Base-by-base conservation (phyloP, 2,113 vertebrate species). In the Ploceus nigricollis region DNA sequence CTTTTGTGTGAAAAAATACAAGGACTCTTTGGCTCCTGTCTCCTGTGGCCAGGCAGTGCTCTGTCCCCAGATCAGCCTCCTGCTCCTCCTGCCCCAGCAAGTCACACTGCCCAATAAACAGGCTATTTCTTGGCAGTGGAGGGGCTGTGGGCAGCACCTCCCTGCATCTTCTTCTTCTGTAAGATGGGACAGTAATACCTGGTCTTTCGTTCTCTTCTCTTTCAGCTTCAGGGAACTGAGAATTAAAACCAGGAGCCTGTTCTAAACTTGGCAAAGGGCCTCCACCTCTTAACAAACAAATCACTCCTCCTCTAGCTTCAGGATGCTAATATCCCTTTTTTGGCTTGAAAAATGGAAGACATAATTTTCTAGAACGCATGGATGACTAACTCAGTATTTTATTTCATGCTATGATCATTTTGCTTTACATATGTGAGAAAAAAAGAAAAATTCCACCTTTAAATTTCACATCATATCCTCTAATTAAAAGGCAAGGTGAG, bases 1-100 rank as follows among this genome's bases (percentile, higher is more conserved):
- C 82, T 88, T 85, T 76, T 88, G 66, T 93, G 79, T 50, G 60
- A 25, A 66, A 50, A 93, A 81, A 69, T 76, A 24, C 28, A 15
- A 18, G 57, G 54, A 28, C 11, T 8, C 30, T 25, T 61, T 42
- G 30, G 35, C 35, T 85, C n/a, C 28, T 1, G 4, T 37, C 21
- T 47, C 20, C 44, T 48, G 75, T 65, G 77, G 65, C 20, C 56
- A 45, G 65, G 61, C 57, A 53, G 14, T 1, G 8, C 64, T 78
- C 57, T 91, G 50, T 21, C 44, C 13, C 14, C 2, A 3, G 50
- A 37, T 40, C 63, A 72, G 21, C 33, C 37, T 30, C 35, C 23
- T 31, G 35, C 21, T 37, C 13, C 16, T 87, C 50, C 47, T 65
- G 56, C 11, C 25, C 70, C 50, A 47, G 40, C 6, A 40, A 56